Evolutionary conservation across 2,888 invertebrate genomes (phyloP), one percentile per base, ranked within the genome.

Genomic region (Amphipyra tragopoginis): DNA sequence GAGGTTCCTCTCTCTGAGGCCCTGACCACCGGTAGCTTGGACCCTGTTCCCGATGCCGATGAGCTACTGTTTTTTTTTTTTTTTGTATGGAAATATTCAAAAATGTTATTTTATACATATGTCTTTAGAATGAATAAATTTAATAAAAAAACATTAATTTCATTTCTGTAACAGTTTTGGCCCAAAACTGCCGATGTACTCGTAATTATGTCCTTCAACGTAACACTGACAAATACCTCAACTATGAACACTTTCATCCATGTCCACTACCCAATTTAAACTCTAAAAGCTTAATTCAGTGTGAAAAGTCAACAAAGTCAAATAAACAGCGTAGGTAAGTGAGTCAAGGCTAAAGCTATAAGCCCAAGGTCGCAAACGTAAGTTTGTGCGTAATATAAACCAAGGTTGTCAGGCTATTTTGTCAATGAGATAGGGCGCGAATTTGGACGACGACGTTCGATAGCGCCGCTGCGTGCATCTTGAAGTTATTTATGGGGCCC

Each of bases 401-500:
- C 83, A 84, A 87, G 85, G 86, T 69, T 83, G 79, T 66, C 72
- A 76, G 74, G 73, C 81, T 72, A 83, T 84, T 86, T 84, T 79
- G 83, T 85, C 85, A 88, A 88, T 86, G 85, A 86, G 85, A 85
- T 85, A 77, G 80, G 75, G 75, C 62, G 73, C 63, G 59, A 71
- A 73, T 77, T 79, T 62, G 67, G 70, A 70, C 49, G 71, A 61
- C 54, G 71, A 61, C 54, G 43, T 71, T 68, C 62, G 70, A 72
- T 75, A 75, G 65, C 54, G 62, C 43, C 51, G 54, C 51, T 63
- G 64, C 64, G 53, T 62, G 62, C 64, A 69, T 62, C 62, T 69
- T 66, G 15, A 47, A 52, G 72, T 77, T 67, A 80, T 79, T 80
- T 74, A 78, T 77, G 67, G 55, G 45, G 47, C 39, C 45, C 64